Evolutionary conservation across 2,888 invertebrate genomes (phyloP).

Genomic region (Drosophila pegasa): DNA sequence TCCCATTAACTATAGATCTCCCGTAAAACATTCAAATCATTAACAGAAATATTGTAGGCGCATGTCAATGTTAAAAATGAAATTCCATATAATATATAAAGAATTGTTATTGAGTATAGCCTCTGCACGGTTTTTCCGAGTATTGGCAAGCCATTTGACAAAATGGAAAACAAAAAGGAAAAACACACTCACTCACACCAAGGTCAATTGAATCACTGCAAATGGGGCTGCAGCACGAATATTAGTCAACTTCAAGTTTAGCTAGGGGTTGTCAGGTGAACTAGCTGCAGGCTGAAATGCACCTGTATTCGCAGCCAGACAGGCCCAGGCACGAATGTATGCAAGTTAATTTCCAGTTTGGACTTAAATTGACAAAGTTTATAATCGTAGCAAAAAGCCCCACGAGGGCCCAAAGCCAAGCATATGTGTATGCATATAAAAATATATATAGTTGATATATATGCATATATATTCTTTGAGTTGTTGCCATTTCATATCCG

Average conservation of each 20-base stretch:
- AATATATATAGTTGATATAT: neutral
- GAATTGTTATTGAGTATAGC: conserved; percentile 24
- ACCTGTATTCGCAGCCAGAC: conserved; percentile 35
- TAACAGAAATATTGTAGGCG: neutral
- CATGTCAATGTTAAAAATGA: conserved; percentile 14
- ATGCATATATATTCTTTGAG: conserved; percentile 4
- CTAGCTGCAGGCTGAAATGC: conserved; percentile 17
- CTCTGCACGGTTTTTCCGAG: conserved; percentile 43
- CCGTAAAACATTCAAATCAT: neutral
- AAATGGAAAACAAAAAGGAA: conserved; percentile 16
- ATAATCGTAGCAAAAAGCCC: conserved; percentile 60
- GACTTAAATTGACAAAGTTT: conserved; percentile 80
- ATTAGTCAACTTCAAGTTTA: conserved; percentile 46
- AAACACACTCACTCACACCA: conserved; percentile 43
- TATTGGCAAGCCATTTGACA: conserved; percentile 65
- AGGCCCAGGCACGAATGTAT: conserved; percentile 57
- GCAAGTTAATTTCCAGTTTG: conserved; percentile 71
- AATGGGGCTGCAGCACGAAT: conserved; percentile 75
- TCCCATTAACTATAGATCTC: neutral
- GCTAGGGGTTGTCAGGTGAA: conserved; percentile 27
- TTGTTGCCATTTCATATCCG: conserved; percentile 30
- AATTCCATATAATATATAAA: conserved; percentile 25
- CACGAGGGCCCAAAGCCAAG: conserved; percentile 30
- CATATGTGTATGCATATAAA: neutral
- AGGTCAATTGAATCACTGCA: conserved; percentile 77